phyloP scores from a whole-genome alignment of 1,140 invertebrate genomes.

The Tetramorium parvispinum region DNA sequence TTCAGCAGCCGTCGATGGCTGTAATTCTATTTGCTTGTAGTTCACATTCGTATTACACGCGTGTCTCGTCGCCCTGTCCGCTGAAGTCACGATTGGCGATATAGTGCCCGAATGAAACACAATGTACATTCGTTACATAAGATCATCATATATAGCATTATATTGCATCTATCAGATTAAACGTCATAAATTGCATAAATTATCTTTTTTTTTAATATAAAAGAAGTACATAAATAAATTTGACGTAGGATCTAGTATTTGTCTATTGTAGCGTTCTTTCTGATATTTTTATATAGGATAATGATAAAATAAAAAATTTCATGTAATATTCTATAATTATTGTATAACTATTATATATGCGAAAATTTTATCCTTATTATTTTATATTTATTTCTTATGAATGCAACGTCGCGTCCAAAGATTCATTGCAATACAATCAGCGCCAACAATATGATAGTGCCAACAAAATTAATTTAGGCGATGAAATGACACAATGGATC shows the following conservation, averaged over 20 bases:
- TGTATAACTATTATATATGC: not conserved
- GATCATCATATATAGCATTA: not conserved
- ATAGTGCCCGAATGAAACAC: not conserved
- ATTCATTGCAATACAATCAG: not conserved
- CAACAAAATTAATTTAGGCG: not conserved
- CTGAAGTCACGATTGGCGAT: not conserved
- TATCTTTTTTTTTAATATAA: not conserved
- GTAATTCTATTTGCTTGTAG: slow-evolving; percentile 57
- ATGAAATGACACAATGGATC: not conserved
- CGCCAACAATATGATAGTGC: not conserved
- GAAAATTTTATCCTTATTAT: not conserved
- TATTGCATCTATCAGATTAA: not conserved
- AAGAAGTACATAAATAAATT: not conserved
- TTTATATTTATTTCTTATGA: not conserved
- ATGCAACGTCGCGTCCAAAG: not conserved
- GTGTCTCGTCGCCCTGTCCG: not conserved
- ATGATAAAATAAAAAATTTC: not conserved
- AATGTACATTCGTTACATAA: not conserved
- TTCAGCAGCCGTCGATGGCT: slow-evolving; percentile 41
- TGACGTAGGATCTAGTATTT: not conserved
- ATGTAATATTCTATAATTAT: not conserved
- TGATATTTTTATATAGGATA: not conserved
- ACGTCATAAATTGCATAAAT: not conserved
- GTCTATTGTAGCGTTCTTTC: not conserved
- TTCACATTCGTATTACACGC: slow-evolving; percentile 32